Conservation (phyloP, 2,888 invertebrate species). For the Drosophila pseudotalamancana region DNA sequence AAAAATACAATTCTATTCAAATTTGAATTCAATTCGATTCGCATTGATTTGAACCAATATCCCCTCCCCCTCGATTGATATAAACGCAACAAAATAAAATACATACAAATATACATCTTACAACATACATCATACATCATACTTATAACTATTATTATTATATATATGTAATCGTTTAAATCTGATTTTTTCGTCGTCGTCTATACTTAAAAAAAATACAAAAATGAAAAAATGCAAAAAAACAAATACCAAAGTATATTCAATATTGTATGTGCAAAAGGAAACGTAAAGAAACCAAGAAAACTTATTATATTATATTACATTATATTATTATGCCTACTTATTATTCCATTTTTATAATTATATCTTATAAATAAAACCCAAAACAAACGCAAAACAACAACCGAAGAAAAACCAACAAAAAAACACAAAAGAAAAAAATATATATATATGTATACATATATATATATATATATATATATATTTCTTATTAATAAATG, state of each 20-base stretch:
- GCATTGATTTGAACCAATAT: no score
- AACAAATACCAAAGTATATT: slow-evolving; percentile 62
- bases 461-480: slow-evolving; percentile 44
- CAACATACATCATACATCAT: slow-evolving; percentile 31
- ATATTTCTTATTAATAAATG: slow-evolving; percentile 68
- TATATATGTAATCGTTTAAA: slow-evolving; percentile 51
- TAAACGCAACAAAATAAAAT: not conserved
- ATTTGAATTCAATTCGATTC: slow-evolving; percentile 41
- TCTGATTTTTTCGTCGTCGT: slow-evolving; percentile 63
- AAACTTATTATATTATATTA: slow-evolving; percentile 70
- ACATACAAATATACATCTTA: slow-evolving; percentile 46
- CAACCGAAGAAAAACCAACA: slow-evolving; percentile 27
- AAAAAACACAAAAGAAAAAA: slow-evolving; percentile 24
- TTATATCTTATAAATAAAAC: slow-evolving; percentile 71
- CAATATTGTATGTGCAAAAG: slow-evolving; percentile 69
- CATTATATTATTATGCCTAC: slow-evolving; percentile 75
- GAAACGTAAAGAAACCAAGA: slow-evolving; percentile 51
- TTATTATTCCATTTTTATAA: slow-evolving; percentile 79
- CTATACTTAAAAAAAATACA: slow-evolving; percentile 51
- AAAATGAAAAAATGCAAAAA: slow-evolving; percentile 11
- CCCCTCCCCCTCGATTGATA: not conserved
- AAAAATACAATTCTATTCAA: slow-evolving; percentile 40
- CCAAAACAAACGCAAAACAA: slow-evolving; percentile 45
- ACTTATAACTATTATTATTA: slow-evolving; percentile 60
- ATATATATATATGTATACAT: slow-evolving; percentile 7